Evolutionary conservation across 2,888 invertebrate genomes (phyloP), one percentile per base, ranked within the genome.

Genomic region (Nesidiocoris tenuis): DNA sequence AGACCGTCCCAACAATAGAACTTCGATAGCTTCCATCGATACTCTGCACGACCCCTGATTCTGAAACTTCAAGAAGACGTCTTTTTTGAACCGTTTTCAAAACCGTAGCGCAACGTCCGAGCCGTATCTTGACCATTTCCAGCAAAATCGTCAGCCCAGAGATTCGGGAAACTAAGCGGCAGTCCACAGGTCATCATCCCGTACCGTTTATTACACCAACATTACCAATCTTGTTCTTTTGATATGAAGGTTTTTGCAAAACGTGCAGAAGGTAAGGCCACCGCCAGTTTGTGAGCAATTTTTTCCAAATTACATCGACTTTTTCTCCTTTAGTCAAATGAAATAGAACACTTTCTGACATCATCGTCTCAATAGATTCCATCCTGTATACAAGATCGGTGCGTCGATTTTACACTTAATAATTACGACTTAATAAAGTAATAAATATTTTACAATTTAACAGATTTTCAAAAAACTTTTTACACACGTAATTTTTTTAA

Each of bases 281-380:
- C 76, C 61, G 78, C 78, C 78, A 77, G 63, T 74, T 61, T 75
- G 67, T 77, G 77, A 77, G 77, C 77, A 77, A 77, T 72, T 76
- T 64, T n/a, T 39, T 76, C 77, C 63, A 55, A 76, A 71, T 24
- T 39, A 57, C 56, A 57, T 59, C 56, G 39, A 54, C 39, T 7
- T 7, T 39, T 39, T 39, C 5, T 7, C 18, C 59, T 18, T 7
- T 7, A 59, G 5, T 19, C 3, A 18, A 59, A 59, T 7, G 16
- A 18, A 59, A 7, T 3, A 59, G 5, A 7, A 59, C 3, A 59
- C 17, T 59, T 59, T 59, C 17, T 59, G 16, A 59, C 19, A 59
- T 19, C 3, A 18, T 17, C 59, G 16, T 18, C 25, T 25, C 5
- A 7, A 24, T 24, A 24, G 16, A 21, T 22, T 39, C 39, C 18